Evolutionary conservation across 92 coral and sea anemone genomes (phyloP).

Genomic region (Umimayanthus kanabou): DNA sequence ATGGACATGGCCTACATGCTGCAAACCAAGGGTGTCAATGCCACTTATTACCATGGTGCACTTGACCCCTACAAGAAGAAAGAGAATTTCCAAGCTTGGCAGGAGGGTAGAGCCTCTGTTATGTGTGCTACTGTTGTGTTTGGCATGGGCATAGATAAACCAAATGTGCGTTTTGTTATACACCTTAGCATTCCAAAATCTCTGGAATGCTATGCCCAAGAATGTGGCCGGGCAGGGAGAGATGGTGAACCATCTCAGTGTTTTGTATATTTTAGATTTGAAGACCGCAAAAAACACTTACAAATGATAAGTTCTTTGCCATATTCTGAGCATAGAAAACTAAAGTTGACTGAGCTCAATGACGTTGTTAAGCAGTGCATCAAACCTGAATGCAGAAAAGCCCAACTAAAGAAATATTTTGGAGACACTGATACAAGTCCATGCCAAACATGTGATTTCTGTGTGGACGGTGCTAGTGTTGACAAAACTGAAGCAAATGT

Average conservation of each 20-base stretch:
- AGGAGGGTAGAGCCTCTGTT: constrained; percentile 50
- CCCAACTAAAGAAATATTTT: constrained; percentile 48
- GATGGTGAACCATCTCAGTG: constrained; percentile 53
- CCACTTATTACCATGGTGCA: constrained; percentile 63
- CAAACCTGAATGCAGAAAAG: constrained; percentile 48
- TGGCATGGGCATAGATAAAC: constrained; percentile 72
- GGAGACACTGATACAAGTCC: constrained; percentile 30
- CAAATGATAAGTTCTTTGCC: constrained; percentile 51
- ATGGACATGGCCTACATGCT: constrained; percentile 55
- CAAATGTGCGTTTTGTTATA: constrained; percentile 65
- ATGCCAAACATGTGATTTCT: constrained; percentile 47
- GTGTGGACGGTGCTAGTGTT: not conserved
- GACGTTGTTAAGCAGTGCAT: constrained; percentile 60
- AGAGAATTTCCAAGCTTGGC: constrained; percentile 49
- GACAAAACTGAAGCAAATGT: constrained; percentile 34
- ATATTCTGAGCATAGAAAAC: constrained; percentile 43
- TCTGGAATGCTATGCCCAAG: constrained; percentile 59
- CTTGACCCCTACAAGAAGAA: constrained; percentile 60
- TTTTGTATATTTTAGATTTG: constrained; percentile 52
- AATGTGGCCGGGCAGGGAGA: constrained; percentile 65
- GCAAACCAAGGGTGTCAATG: constrained; percentile 55
- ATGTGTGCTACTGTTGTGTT: constrained; percentile 70
- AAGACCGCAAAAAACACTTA: constrained; percentile 64
- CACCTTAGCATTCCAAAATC: constrained; percentile 62
- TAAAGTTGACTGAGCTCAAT: constrained; percentile 44